A percentile compares a stretch with the other conserved stretches of the same genome.
These are phyloP conservation scores for Chaetogeoica ovagalla DNA, from an alignment of 2,888 invertebrate species.

Conservation along the genomic window DNA sequence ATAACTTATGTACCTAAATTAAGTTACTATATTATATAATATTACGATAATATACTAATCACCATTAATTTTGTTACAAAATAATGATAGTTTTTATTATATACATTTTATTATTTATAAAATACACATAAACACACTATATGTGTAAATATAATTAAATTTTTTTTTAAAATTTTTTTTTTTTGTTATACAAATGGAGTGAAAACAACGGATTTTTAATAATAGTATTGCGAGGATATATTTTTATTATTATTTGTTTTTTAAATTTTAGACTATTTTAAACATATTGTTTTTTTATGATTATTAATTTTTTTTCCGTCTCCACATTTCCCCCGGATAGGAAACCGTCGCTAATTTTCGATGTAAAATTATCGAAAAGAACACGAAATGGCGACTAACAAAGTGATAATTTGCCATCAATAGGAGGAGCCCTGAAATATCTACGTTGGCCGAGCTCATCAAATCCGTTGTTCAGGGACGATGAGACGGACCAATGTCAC, in stretches of 20 bases:
- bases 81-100: slow-evolving; percentile 29
- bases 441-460: slow-evolving; percentile 50
- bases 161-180: no score
- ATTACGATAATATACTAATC: slow-evolving; percentile 32
- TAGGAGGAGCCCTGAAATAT: slow-evolving; percentile 45
- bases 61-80: slow-evolving; percentile 30
- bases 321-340: not conserved
- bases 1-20: slow-evolving; percentile 23
- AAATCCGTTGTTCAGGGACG: slow-evolving; percentile 53
- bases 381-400: slow-evolving; percentile 41
- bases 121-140: slow-evolving; percentile 3
- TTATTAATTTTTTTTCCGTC: no score
- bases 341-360: not conserved
- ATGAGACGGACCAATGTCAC: slow-evolving; percentile 56
- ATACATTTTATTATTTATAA: slow-evolving; percentile 33
- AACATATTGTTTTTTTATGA: not conserved
- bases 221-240: slow-evolving; percentile 36
- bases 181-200: slow-evolving; percentile 18
- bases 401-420: slow-evolving; percentile 44
- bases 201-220: slow-evolving; percentile 22
- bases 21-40: not conserved
- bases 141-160: slow-evolving; percentile 15
- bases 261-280: not conserved
- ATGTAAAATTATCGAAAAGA: no score
- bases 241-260: not conserved